Evolutionary conservation across 2,888 invertebrate species (phyloP).

Genomic region (Apomyelois bistriatella): DNA sequence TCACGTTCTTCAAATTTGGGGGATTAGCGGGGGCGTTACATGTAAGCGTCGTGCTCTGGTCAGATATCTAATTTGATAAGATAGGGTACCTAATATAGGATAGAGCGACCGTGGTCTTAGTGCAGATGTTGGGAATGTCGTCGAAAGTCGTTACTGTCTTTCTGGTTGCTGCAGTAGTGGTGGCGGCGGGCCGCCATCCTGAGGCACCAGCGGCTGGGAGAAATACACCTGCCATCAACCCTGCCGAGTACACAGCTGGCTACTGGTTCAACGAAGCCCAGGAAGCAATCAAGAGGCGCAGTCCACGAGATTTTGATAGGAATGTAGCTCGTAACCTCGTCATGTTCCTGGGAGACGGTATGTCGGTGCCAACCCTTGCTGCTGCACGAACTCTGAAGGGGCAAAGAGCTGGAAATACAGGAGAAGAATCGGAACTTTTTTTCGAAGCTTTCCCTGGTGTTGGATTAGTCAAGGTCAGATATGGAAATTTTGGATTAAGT

Average conservation of each 20-base stretch:
- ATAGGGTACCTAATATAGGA: background rate
- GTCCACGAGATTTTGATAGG: background rate
- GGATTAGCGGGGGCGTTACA: background rate
- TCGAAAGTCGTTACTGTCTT: background rate
- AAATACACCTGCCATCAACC: background rate
- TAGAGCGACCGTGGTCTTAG: background rate
- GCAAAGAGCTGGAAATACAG: slow-evolving; percentile 72
- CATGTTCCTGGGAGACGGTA: slow-evolving; percentile 87
- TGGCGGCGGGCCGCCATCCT: background rate
- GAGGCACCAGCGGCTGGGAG: background rate
- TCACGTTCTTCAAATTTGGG: background rate
- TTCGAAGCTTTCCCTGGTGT: slow-evolving; percentile 83
- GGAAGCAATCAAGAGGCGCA: slow-evolving; percentile 51
- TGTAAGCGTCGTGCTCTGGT: background rate
- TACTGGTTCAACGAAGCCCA: slow-evolving; percentile 73
- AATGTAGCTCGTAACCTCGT: slow-evolving; percentile 77
- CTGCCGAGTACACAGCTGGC: slow-evolving; percentile 22
- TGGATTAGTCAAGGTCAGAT: slow-evolving; percentile 80
- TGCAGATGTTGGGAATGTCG: background rate
- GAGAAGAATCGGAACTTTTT: slow-evolving; percentile 80
- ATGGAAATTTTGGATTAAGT: too few relatives aligned
- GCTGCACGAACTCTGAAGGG: slow-evolving; percentile 83
- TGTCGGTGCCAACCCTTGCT: slow-evolving; percentile 85
- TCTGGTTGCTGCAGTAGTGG: background rate
- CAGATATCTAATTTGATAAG: background rate